A percentile compares a stretch with the other conserved stretches of the same genome.
phyloP scores from a whole-genome alignment of 2,797 vertebrate genomes.

The Nannoperca australis region DNA sequence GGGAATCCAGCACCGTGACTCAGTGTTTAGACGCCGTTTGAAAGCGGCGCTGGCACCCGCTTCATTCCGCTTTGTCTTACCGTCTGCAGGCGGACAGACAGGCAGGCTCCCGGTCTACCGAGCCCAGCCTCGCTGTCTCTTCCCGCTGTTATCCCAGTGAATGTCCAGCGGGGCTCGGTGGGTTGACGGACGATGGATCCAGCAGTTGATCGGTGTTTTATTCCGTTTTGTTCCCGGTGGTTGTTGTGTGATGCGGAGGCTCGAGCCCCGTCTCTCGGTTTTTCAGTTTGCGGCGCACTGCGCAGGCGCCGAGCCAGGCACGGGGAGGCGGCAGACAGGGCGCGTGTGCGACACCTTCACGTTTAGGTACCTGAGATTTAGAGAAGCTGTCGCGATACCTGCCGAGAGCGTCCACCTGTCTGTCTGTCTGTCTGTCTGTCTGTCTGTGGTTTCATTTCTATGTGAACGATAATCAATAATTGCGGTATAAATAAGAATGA shows the following conservation, averaged over 20 bases:
- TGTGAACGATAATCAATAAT: too few relatives aligned
- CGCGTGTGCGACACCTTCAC: conserved; percentile 22
- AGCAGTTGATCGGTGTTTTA: background rate
- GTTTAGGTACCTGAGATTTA: conserved; percentile 21
- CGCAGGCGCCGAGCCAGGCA: conserved; percentile 53
- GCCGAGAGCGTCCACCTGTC: background rate
- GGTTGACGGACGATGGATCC: background rate
- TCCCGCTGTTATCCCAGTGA: background rate
- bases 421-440: background rate
- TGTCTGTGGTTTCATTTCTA: too few relatives aligned
- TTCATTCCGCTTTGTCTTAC: conserved; percentile 42
- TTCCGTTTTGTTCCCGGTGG: conserved; percentile 7
- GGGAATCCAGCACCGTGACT: conserved; percentile 17
- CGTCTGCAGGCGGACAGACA: conserved; percentile 47
- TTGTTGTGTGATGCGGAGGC: background rate
- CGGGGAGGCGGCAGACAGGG: conserved; percentile 9
- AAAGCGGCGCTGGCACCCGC: background rate
- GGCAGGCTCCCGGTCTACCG: conserved; percentile 24
- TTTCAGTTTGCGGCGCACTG: conserved; percentile 12
- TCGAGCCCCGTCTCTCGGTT: conserved; percentile 26
- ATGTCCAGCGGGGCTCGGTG: background rate
- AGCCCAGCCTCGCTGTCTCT: background rate
- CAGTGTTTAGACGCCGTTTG: conserved; percentile 23
- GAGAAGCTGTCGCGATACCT: conserved; percentile 50
- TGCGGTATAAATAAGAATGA: too few relatives aligned